phyloP scores from a whole-genome alignment of 2,113 vertebrate species.

The Apteryx owenii region DNA sequence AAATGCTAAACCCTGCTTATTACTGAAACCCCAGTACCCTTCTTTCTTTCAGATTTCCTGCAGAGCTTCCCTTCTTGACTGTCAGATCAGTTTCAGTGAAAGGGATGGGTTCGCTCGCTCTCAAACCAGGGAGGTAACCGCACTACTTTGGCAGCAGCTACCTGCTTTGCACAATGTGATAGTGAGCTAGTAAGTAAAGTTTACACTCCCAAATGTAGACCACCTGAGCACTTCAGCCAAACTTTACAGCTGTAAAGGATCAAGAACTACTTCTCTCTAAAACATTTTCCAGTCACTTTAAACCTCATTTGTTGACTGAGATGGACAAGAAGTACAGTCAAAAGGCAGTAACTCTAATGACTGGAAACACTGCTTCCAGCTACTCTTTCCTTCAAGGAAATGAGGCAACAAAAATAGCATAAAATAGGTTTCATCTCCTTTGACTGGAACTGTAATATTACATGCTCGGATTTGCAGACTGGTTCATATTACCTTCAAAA shows the following conservation, averaged over 20 bases:
- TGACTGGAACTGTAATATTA: not conserved
- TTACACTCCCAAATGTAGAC: not conserved
- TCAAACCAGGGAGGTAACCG: not conserved
- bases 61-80: not conserved
- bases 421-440: not conserved
- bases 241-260: not conserved
- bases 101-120: not conserved
- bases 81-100: not conserved
- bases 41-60: not conserved
- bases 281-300: not conserved
- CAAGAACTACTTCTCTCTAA: not conserved
- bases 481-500: not conserved
- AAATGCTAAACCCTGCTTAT: not conserved
- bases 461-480: not conserved
- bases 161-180: fast-evolving
- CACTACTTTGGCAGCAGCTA: fast-evolving
- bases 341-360: not conserved
- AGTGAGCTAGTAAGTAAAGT: not conserved
- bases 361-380: not conserved
- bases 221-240: fast-evolving
- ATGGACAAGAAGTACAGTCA: not conserved
- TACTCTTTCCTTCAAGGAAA: not conserved
- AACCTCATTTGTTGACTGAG: not conserved
- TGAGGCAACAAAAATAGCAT: fast-evolving
- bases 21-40: fast-evolving